Base-by-base conservation (phyloP, 2,113 vertebrate genomes). In the Poeciliopsis turrubarensis region DNA sequence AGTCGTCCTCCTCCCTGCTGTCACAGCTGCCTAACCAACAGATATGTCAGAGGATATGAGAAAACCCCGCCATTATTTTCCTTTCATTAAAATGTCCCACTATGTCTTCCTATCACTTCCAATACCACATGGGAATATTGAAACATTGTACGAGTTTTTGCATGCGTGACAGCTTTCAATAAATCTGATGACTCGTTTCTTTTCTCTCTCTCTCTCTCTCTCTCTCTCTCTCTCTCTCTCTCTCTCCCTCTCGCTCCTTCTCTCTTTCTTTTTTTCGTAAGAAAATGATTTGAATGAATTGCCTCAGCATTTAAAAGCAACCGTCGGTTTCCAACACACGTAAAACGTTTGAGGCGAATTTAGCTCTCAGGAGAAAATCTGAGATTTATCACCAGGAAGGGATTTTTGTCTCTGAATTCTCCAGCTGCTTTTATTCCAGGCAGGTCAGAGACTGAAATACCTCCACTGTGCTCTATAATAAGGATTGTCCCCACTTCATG, bases 41-140 rank as follows among this genome's bases (percentile, higher is more conserved):
- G 57, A 91, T 92, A 86, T 77, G 71, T 91, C 87, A 84, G 66
- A 91, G 78, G 84, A 93, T 87, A 90, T 91, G 84, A 90, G 69
- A 90, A 86, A 90, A 68, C 77, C 78, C 80, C 73, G 44, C 68
- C 74, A 84, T 86, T 77, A 83, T 91, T 87, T 81, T 70, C 80
- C 82, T 78, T 37, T 89, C 82, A 90, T 91, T 89, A 89, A 90
- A 92, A 86, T 83, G 75, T 78, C 78, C 79, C 70, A 34, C 70
- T 32, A 51, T 75, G 73, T 69, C 73, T 68, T 68, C 31, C 54
- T 32, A 79, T 57, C 66, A 60, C 64, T 73, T 47, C 26, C 84
- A 85, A 83, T 89, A 73, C 83, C 79, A 78, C 68, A 75, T 78
- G 80, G 77, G 74, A 84, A 89, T 86, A 65, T 73, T 85, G 39